Percentiles rank a stretch among this genome's conserved stretches.
Evolutionary conservation across 2,797 vertebrate genomes (phyloP).

Genomic region (Spondyliosoma cantharus): DNA sequence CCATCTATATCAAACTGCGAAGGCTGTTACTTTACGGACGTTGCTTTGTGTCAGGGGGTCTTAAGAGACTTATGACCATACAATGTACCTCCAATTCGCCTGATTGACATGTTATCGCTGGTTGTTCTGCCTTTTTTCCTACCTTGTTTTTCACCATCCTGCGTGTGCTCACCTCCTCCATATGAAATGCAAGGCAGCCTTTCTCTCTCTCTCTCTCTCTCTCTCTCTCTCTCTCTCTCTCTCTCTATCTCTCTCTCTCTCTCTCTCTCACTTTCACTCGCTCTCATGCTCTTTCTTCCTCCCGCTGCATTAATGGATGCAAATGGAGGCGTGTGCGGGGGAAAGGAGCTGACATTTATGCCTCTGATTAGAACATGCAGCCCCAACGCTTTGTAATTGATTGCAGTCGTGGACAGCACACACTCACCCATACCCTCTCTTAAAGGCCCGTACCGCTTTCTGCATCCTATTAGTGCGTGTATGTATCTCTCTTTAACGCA

Average conservation of each 20-base stretch:
- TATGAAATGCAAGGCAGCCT: conserved; percentile 43
- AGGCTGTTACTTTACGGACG: not conserved
- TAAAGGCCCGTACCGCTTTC: conserved; percentile 58
- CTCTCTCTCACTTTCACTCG: conserved; percentile 20
- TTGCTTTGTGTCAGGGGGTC: not conserved
- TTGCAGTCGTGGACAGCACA: conserved; percentile 75
- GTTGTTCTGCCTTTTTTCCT: conserved; percentile 15
- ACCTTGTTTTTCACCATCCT: conserved; percentile 34
- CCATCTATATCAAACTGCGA: not conserved
- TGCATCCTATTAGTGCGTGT: conserved; percentile 63
- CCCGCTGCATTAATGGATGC: conserved; percentile 80
- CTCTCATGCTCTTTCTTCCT: conserved; percentile 62
- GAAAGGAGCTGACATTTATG: conserved; percentile 85
- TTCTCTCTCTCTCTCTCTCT: conserved; percentile 20
- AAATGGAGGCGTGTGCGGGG: conserved; percentile 78
- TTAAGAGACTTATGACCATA: conserved; percentile 9
- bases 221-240: not conserved
- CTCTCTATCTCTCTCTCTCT: conserved; percentile 22
- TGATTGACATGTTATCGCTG: conserved; percentile 9
- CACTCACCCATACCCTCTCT: conserved; percentile 69
- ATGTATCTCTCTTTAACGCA: conserved; percentile 28
- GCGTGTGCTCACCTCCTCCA: conserved; percentile 48
- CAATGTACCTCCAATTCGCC: conserved; percentile 9
- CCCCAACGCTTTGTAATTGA: conserved; percentile 81
- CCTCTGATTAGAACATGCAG: conserved; percentile 83